phyloP scores from a whole-genome alignment of 2,888 invertebrate genomes.

The Leistus spinibarbis region DNA sequence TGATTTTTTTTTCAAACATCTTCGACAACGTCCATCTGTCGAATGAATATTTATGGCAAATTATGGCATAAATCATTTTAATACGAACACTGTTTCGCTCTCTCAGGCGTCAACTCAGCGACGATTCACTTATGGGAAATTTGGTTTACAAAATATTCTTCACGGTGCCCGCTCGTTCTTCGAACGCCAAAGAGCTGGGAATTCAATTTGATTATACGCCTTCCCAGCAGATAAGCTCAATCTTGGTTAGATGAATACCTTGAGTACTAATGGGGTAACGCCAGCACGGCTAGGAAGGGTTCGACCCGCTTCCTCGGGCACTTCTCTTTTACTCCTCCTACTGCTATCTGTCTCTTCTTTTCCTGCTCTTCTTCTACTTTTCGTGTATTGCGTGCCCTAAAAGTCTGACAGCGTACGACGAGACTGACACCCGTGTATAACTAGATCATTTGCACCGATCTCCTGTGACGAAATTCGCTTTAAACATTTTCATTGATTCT shows the following conservation, averaged over 20 bases:
- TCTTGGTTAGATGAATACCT: slow-evolving; percentile 36
- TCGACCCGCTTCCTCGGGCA: neutral
- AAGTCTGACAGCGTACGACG: neutral
- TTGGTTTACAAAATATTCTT: slow-evolving; percentile 10
- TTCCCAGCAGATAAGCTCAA: slow-evolving; percentile 35
- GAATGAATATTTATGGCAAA: slow-evolving; percentile 23
- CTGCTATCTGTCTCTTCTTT: neutral
- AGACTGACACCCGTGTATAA: neutral
- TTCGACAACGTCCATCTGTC: slow-evolving; percentile 6
- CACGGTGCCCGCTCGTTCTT: neutral
- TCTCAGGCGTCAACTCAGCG: slow-evolving; percentile 8
- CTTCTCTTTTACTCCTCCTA: neutral
- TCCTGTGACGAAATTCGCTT: neutral
- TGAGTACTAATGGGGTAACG: slow-evolving; percentile 28
- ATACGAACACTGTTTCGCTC: neutral
- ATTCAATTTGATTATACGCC: slow-evolving; percentile 35
- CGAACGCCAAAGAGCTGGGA: slow-evolving; percentile 30
- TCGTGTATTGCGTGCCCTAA: neutral
- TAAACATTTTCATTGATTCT: slow-evolving; percentile 18
- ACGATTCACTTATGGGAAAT: slow-evolving; percentile 12
- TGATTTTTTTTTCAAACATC: slow-evolving; percentile 1
- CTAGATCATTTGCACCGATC: slow-evolving; percentile 4
- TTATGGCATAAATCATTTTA: slow-evolving; percentile 17
- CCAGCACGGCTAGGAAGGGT: slow-evolving; percentile 16
- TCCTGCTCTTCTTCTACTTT: neutral